phyloP scores from a whole-genome alignment of 2,888 invertebrate species.

The Ormia ochracea region DNA sequence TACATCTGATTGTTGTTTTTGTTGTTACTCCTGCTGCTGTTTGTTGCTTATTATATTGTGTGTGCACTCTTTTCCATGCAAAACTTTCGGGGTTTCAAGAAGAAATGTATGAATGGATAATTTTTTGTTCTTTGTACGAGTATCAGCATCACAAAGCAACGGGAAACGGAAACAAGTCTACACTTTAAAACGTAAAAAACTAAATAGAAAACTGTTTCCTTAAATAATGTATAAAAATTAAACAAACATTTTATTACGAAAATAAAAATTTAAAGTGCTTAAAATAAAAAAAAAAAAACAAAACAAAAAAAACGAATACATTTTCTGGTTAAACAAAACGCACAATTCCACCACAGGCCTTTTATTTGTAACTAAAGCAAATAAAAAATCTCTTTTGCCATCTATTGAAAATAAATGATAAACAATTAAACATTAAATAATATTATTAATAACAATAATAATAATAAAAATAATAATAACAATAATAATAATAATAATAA shows the following conservation, averaged over 20 bases:
- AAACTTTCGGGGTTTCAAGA: constrained; percentile 16
- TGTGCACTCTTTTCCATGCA: not conserved
- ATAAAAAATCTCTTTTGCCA: not conserved
- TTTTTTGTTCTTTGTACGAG: constrained; percentile 23
- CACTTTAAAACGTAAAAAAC: not conserved
- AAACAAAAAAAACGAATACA: not conserved
- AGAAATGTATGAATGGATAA: constrained; percentile 40
- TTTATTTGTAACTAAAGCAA: not conserved
- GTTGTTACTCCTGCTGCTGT: not conserved
- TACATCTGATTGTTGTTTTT: not conserved
- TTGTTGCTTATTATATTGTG: not conserved
- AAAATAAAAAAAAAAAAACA: not conserved
- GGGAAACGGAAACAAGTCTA: constrained; percentile 52
- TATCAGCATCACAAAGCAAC: not conserved
- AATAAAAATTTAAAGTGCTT: not conserved
- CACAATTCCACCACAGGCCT: constrained; percentile 49
- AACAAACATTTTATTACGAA: not conserved
- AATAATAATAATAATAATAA: not conserved
- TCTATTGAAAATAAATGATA: not conserved
- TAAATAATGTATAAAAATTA: no score
- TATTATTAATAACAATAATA: not conserved
- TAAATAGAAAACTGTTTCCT: constrained; percentile 18
- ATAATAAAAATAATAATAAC: not conserved
- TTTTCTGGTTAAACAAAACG: constrained; percentile 18
- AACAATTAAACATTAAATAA: not conserved